A percentile compares a stretch with the other conserved stretches of the same genome.
These are phyloP conservation scores for Pithys albifrons DNA, from an alignment of 2,113 vertebrate species.

Conservation along the genomic window DNA sequence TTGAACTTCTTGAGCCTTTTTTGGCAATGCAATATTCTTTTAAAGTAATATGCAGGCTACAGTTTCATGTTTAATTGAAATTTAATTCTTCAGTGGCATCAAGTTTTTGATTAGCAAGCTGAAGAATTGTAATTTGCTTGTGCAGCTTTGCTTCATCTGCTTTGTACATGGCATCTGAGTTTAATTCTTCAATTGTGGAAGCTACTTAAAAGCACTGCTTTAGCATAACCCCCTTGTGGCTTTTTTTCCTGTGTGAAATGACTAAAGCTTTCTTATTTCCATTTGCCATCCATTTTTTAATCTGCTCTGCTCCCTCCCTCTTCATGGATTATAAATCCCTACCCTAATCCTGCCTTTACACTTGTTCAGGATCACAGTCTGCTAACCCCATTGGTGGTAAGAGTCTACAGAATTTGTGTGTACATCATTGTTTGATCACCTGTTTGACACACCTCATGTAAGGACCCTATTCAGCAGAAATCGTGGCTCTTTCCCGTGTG, in stretches of 20 bases:
- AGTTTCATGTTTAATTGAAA: slow-evolving; percentile 58
- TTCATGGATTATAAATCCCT: slow-evolving; percentile 85
- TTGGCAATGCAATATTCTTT: not conserved
- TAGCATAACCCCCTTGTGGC: slow-evolving; percentile 63
- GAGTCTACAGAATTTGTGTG: slow-evolving; percentile 82
- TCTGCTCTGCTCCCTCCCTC: slow-evolving; percentile 87
- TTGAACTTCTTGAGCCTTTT: slow-evolving; percentile 8
- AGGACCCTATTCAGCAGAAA: slow-evolving; percentile 81
- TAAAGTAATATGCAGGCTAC: not conserved
- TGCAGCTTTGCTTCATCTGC: slow-evolving; percentile 74
- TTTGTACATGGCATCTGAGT: slow-evolving; percentile 68
- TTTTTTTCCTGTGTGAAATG: slow-evolving; percentile 75
- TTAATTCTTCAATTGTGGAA: slow-evolving; percentile 59
- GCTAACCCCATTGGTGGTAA: slow-evolving; percentile 98
- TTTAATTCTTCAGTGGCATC: slow-evolving; percentile 51
- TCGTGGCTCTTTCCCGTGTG: not conserved
- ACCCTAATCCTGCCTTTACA: slow-evolving; percentile 84
- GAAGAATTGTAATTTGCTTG: slow-evolving; percentile 71
- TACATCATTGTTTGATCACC: slow-evolving; percentile 71
- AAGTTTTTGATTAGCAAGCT: slow-evolving; percentile 57
- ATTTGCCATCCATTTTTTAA: slow-evolving; percentile 88
- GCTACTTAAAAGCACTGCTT: slow-evolving; percentile 71
- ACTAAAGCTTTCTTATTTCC: slow-evolving; percentile 82
- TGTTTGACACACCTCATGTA: slow-evolving; percentile 65
- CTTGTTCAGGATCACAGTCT: slow-evolving; percentile 98